Conservation (phyloP, 1,140 invertebrate species). For the Ostrea denselamellosa region DNA sequence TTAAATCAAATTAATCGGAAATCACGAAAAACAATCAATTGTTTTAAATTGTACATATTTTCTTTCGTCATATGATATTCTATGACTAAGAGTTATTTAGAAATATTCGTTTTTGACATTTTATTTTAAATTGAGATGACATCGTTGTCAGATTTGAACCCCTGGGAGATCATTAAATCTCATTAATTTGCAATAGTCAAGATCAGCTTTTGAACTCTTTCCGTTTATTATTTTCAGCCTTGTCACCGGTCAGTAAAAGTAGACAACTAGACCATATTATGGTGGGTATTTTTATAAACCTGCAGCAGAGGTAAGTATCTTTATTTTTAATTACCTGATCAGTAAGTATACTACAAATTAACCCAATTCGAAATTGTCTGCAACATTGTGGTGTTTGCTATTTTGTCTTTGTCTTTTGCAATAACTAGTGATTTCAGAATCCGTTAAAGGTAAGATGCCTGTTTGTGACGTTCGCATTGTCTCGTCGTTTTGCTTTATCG, state of each 20-base stretch:
- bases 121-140: too few relatives aligned
- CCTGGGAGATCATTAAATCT: too few relatives aligned
- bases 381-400: constrained; percentile 7
- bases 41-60: too few relatives aligned
- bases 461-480: constrained; percentile 12
- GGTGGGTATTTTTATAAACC: neutral
- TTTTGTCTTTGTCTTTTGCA: neutral
- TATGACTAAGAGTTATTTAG: too few relatives aligned
- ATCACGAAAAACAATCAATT: too few relatives aligned
- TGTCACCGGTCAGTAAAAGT: neutral
- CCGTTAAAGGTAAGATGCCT: neutral
- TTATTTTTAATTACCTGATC: neutral
- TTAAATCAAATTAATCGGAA: too few relatives aligned
- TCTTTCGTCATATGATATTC: too few relatives aligned
- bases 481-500: neutral
- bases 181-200: too few relatives aligned
- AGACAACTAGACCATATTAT: neutral
- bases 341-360: neutral
- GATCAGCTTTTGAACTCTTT: too few relatives aligned
- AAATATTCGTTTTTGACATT: too few relatives aligned
- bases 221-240: neutral
- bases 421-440: neutral
- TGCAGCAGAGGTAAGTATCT: neutral
- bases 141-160: too few relatives aligned
- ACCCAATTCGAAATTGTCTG: neutral